A percentile compares a stretch with the other conserved stretches of the same genome.
Conservation (phyloP, 2,888 invertebrate species). For the Philhelius pedissequus region DNA sequence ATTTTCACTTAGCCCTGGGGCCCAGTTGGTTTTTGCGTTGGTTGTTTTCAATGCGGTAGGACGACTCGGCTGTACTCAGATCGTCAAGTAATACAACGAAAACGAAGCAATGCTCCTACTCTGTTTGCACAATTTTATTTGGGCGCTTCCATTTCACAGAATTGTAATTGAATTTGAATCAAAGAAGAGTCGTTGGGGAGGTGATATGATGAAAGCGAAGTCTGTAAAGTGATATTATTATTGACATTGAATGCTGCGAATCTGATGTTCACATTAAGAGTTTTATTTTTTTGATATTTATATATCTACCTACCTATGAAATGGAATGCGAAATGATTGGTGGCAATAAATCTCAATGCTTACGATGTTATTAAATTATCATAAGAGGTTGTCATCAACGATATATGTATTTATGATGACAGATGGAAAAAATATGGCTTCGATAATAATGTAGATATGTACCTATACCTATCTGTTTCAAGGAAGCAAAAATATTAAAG, state of each 20-base stretch:
- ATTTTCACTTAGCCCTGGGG: slow-evolving; percentile 56
- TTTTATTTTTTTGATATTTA: background rate
- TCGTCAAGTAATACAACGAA: background rate
- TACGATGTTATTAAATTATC: slow-evolving; percentile 44
- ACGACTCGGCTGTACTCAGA: background rate
- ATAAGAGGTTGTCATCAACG: slow-evolving; percentile 15
- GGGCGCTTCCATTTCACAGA: slow-evolving; percentile 37
- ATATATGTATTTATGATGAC: background rate
- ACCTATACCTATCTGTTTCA: too few relatives aligned
- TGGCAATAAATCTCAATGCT: slow-evolving; percentile 50
- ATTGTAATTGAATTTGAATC: slow-evolving; percentile 65
- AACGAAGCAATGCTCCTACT: background rate
- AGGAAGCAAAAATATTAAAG: background rate
- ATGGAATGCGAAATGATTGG: slow-evolving; percentile 48
- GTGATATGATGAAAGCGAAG: background rate
- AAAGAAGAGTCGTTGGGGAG: slow-evolving; percentile 31
- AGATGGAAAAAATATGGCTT: background rate
- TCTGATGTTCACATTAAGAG: slow-evolving; percentile 9
- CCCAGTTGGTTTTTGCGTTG: background rate
- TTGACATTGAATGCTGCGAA: slow-evolving; percentile 40
- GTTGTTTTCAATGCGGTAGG: slow-evolving; percentile 10
- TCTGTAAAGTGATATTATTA: slow-evolving; percentile 18
- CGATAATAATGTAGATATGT: background rate
- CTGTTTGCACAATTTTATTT: slow-evolving; percentile 37
- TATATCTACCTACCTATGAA: background rate